These are phyloP conservation scores for Meghimatium bilineatum DNA, from an alignment of 2,888 invertebrate species.

Conservation along the genomic window DNA sequence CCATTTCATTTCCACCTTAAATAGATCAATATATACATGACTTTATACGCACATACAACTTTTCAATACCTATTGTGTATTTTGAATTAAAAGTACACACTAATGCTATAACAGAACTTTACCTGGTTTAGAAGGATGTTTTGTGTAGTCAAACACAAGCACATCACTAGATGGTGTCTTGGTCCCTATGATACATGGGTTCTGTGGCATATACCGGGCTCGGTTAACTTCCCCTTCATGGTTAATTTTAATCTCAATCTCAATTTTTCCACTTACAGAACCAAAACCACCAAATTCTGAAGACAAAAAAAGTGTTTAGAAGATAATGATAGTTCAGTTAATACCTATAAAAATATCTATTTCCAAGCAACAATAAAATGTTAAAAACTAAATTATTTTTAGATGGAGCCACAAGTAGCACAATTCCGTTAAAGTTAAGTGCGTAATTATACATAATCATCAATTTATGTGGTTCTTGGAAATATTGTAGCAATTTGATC, in stretches of 20 bases:
- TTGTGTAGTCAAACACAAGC: slow-evolving; percentile 98
- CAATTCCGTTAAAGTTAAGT: too few relatives aligned
- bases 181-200: slow-evolving; percentile 99
- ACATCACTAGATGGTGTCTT: slow-evolving; percentile 99
- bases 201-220: slow-evolving; percentile 99
- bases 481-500: too few relatives aligned
- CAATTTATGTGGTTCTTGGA: too few relatives aligned
- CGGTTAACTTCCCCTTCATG: slow-evolving; percentile 99
- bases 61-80: too few relatives aligned
- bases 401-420: too few relatives aligned
- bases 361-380: neutral
- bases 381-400: too few relatives aligned
- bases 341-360: neutral
- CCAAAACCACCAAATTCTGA: slow-evolving; percentile 99
- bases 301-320: slow-evolving; percentile 6
- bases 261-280: slow-evolving; percentile 98
- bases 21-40: too few relatives aligned
- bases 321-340: neutral
- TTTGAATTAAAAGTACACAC: neutral
- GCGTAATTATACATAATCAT: too few relatives aligned
- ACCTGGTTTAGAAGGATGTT: slow-evolving; percentile 96
- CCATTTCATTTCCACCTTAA: too few relatives aligned
- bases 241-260: slow-evolving; percentile 99
- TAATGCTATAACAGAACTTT: slow-evolving; percentile 16
- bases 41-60: too few relatives aligned